phyloP scores from a whole-genome alignment of 1,140 invertebrate species.

The Notospermus geniculatus region DNA sequence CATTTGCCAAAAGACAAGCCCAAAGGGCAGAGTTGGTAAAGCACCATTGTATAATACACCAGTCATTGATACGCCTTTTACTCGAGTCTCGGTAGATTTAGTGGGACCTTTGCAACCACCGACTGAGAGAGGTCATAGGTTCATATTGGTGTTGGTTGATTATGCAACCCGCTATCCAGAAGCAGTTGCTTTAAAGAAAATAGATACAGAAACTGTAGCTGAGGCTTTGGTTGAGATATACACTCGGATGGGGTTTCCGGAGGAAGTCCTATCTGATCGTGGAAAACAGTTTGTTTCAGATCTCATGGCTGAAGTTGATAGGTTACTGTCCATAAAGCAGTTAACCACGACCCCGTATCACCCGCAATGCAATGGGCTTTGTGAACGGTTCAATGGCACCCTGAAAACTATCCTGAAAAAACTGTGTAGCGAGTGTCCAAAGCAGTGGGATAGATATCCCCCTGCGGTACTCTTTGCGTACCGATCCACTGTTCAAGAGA shows the following conservation, averaged over 20 bases:
- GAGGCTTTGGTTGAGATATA: constrained; percentile 46
- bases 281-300: constrained; percentile 52
- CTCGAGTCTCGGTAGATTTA: constrained; percentile 28
- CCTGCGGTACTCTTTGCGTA: constrained; percentile 40
- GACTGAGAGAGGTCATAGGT: constrained; percentile 23
- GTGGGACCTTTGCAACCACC: constrained; percentile 21
- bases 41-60: constrained; percentile 25
- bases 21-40: constrained; percentile 23
- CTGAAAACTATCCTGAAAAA: constrained; percentile 34
- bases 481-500: constrained; percentile 29
- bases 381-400: constrained; percentile 31
- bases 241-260: constrained; percentile 49
- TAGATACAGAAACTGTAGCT: constrained; percentile 25
- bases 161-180: constrained; percentile 32
- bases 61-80: constrained; percentile 26
- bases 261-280: constrained; percentile 54
- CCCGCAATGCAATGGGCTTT: constrained; percentile 37
- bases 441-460: constrained; percentile 45
- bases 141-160: constrained; percentile 26
- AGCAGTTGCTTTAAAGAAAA: constrained; percentile 21
- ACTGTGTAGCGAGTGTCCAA: constrained; percentile 29
- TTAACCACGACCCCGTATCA: constrained; percentile 34
- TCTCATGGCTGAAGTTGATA: constrained; percentile 26
- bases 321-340: constrained; percentile 25
- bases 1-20: constrained; percentile 22